A percentile compares a stretch with the other conserved stretches of the same genome.
These are phyloP conservation scores for Pteromalus puparum DNA, from an alignment of 1,140 invertebrate species.

Conservation along the genomic window DNA sequence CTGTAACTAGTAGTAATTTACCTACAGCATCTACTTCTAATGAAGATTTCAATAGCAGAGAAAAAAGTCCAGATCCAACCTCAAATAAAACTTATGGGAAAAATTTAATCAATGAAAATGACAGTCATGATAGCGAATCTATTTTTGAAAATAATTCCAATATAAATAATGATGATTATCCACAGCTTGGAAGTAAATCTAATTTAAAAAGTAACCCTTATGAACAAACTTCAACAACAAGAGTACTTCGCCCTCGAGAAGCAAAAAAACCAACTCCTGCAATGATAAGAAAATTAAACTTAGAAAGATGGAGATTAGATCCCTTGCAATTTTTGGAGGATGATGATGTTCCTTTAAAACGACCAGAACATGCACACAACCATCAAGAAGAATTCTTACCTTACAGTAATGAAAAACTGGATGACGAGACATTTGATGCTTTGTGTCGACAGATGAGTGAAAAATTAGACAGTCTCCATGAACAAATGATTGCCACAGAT, in stretches of 20 bases:
- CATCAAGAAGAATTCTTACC: background rate
- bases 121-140: conserved; percentile 14
- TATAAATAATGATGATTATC: background rate
- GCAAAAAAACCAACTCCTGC: background rate
- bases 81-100: background rate
- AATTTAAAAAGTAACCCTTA: background rate
- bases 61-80: background rate
- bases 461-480: conserved; percentile 58
- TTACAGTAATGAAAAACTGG: conserved; percentile 49
- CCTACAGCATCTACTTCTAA: background rate
- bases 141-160: background rate
- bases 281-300: background rate
- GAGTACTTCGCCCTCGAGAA: background rate
- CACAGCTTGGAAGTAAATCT: background rate
- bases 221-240: too few relatives aligned
- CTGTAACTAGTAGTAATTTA: background rate
- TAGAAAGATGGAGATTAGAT: conserved; percentile 48
- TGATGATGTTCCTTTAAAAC: conserved; percentile 56
- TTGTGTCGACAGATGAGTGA: conserved; percentile 50
- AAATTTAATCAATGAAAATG: conserved; percentile 11
- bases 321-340: conserved; percentile 24
- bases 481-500: conserved; percentile 50
- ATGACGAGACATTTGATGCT: conserved; percentile 52
- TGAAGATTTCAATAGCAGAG: background rate
- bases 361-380: conserved; percentile 8